Percentiles rank a stretch among this genome's conserved stretches.
Evolutionary conservation across 2,888 invertebrate species (phyloP).

Genomic region (Lottia gigantea): DNA sequence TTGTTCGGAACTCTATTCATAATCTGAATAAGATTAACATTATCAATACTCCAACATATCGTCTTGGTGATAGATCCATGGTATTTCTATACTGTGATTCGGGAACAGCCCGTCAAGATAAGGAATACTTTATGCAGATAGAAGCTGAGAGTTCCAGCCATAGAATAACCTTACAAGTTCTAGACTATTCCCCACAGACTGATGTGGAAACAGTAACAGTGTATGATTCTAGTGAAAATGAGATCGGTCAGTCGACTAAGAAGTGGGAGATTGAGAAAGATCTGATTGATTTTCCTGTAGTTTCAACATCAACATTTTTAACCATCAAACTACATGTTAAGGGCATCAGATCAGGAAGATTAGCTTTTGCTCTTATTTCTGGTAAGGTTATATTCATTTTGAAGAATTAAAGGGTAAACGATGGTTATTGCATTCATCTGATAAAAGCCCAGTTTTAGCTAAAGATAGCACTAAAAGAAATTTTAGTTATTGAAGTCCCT

Average conservation of each 20-base stretch:
- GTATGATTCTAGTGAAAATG: conserved; percentile 39
- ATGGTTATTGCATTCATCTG: too few species aligned
- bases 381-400: conserved; percentile 43
- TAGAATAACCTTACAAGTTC: conserved; percentile 54
- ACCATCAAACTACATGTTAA: conserved; percentile 61
- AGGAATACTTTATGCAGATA: conserved; percentile 44
- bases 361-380: conserved; percentile 59
- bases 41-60: conserved; percentile 23
- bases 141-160: conserved; percentile 24
- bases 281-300: conserved; percentile 88
- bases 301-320: conserved; percentile 74
- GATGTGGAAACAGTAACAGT: conserved; percentile 59
- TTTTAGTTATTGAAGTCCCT: too few species aligned
- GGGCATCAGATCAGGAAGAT: conserved; percentile 57
- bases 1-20: conserved; percentile 58
- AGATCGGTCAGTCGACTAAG: conserved; percentile 29
- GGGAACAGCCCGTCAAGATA: conserved; percentile 32
- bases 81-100: conserved; percentile 46
- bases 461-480: too few species aligned
- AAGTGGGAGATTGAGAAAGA: conserved; percentile 74
- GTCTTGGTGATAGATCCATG: conserved; percentile 39
- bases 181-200: conserved; percentile 65
- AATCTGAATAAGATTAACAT: conserved; percentile 38
- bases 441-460: too few species aligned
- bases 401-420: neutral